Evolutionary conservation across 2,888 invertebrate genomes (phyloP), one percentile per base, ranked within the genome.

Genomic region (Epinotia nisella): DNA sequence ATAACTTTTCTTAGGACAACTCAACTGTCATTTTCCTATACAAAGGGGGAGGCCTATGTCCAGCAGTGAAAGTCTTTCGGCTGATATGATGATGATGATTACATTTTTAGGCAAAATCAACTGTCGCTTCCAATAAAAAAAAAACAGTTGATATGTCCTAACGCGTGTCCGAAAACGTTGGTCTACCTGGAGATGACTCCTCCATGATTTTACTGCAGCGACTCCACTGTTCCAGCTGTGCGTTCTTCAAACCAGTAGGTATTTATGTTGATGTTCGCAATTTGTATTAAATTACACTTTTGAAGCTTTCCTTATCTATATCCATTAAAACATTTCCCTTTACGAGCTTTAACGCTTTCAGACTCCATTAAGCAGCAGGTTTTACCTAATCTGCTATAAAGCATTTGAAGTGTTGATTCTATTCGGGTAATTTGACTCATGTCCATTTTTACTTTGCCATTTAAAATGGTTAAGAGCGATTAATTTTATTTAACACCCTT

Each of bases 291-390:
- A 79, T 78, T 75, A 72, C 70, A 74, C 65, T 78, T 78, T 76
- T 78, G 76, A 76, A 78, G 76, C 78, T 74, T 77, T 79, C 74
- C 76, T 75, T 78, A 75, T 76, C 75, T 77, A 76, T 76, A 74
- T 75, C 67, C 77, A 76, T 78, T 75, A 78, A 78, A 74, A 59
- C 59, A 69, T 72, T 75, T 72, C 60, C 49, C 71, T 74, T 75
- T 70, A 74, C 71, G 75, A 67, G 71, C 71, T 71, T 74, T 75
- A 75, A 71, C 71, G 74, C 75, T 69, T 75, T 72, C 67, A 41
- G 70, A 74, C 74, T 75, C 71, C 74, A 74, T 75, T 75, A 74
- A 70, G 60, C 62, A 70, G 67, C 75, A 67, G 70, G 56, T 71
- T 71, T 55, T 60, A 74, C 61, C 60, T 70, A 71, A 70, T 71